phyloP scores from a whole-genome alignment of 2,797 vertebrate genomes.

The Sorex maritimensis region DNA sequence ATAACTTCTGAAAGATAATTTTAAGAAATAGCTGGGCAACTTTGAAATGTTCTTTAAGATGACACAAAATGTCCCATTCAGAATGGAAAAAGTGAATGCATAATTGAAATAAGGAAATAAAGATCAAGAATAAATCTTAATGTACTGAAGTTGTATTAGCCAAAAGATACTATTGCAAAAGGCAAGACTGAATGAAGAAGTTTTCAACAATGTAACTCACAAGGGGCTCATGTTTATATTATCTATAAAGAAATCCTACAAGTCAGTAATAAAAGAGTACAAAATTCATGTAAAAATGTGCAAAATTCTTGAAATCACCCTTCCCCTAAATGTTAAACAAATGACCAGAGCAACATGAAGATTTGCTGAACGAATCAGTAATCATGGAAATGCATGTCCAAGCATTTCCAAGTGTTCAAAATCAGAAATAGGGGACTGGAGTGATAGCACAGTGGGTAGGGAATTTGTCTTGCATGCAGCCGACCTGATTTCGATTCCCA shows the following conservation, averaged over 20 bases:
- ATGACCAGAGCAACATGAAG: neutral
- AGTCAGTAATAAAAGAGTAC: neutral
- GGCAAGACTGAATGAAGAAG: neutral
- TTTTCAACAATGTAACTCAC: neutral
- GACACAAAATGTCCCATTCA: neutral
- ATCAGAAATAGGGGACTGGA: neutral
- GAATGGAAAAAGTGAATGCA: neutral
- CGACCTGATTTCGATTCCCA: too few relatives aligned
- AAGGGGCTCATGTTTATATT: neutral
- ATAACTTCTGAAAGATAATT: neutral
- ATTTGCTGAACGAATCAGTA: neutral
- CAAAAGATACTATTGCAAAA: neutral
- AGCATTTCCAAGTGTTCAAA: neutral
- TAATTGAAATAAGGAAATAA: neutral
- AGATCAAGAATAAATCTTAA: neutral
- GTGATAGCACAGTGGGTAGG: neutral
- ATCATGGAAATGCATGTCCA: neutral
- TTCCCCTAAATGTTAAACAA: neutral
- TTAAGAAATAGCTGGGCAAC: neutral
- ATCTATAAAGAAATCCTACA: neutral
- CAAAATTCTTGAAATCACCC: constrained; percentile 7
- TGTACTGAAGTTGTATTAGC: neutral
- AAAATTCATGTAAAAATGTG: neutral
- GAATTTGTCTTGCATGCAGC: too few relatives aligned
- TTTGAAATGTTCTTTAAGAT: neutral